phyloP scores from a whole-genome alignment of 2,797 vertebrate species.

The Crocodylus rhombifer region DNA sequence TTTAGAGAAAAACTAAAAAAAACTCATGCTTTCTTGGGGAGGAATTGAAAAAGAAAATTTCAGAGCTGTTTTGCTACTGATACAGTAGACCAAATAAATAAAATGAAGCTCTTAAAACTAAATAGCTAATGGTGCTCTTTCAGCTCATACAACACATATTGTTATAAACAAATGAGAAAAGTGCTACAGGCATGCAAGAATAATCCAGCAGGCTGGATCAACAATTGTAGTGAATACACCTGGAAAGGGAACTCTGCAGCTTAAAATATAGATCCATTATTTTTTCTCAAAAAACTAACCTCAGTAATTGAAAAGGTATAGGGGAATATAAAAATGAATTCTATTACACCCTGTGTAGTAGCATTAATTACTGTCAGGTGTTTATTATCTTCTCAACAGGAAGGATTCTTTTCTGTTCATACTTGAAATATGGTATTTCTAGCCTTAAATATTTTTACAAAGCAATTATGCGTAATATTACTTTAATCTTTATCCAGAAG shows the following conservation, averaged over 20 bases:
- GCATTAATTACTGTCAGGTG: background rate
- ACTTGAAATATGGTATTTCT: background rate
- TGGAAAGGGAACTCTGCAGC: background rate
- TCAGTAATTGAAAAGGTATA: background rate
- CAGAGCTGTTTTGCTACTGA: background rate
- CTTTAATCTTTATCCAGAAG: background rate
- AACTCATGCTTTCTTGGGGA: background rate
- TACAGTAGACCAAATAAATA: background rate
- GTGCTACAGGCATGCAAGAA: background rate
- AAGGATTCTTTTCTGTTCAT: background rate
- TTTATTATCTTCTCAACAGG: background rate
- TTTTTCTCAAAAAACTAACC: background rate
- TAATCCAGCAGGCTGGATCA: background rate
- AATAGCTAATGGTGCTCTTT: background rate
- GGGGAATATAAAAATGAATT: background rate
- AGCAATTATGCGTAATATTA: background rate
- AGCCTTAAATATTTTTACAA: background rate
- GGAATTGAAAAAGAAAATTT: background rate
- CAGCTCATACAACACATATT: background rate
- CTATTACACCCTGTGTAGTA: background rate
- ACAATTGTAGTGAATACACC: background rate
- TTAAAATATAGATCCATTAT: background rate
- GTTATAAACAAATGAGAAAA: background rate
- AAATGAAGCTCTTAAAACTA: background rate
- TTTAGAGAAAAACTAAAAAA: background rate